Base-by-base conservation (phyloP, 2,113 vertebrate species). In the Zapornia atra region DNA sequence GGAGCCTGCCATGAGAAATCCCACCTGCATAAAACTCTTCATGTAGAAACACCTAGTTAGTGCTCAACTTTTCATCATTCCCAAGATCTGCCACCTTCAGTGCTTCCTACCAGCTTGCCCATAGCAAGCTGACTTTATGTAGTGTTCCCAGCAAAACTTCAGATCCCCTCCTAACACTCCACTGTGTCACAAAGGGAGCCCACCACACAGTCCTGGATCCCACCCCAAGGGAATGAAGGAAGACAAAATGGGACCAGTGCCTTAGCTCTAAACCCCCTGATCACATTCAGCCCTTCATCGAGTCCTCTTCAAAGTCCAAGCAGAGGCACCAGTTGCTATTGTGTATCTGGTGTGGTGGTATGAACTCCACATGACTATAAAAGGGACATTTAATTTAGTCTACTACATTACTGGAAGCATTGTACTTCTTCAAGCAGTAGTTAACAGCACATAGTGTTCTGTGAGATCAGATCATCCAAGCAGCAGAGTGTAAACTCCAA, bases 171-270 rank as follows among this genome's bases (percentile, higher is more conserved):
- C 65, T 26, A 59, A 54, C 0, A 0, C 28, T 53, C 31, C 0
- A 3, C 77, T 29, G 36, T 5, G 12, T 34, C 4, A 2, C 0
- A 1, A 22, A 46, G 15, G n/a, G 31, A 68, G 31, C n/a, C 84
- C 60, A 83, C 22, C 77, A 20, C 20, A 1, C 7, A 40, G 44
- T 38, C 87, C 71, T 21, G 44, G 72, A 91, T 34, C 65, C 44
- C 48, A 80, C 40, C 14, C 44, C 71, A 40, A 57, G 36, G 16
- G 59, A 94, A 63, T 17, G 3, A 3, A 36, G 18, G 20, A 48
- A 48, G 11, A 80, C 40, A 90, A 92, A 93, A 86, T 66, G 88
- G 50, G 56, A 15, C 83, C 29, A 2, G 26, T 14, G n/a, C 72
- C 68, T 34, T 69, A 57, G 60, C 68, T 59, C 65, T 59, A 66